Evolutionary conservation across 2,888 invertebrate species (phyloP), one percentile per base, ranked within the genome.

Genomic region (Leptinotarsa juncta): DNA sequence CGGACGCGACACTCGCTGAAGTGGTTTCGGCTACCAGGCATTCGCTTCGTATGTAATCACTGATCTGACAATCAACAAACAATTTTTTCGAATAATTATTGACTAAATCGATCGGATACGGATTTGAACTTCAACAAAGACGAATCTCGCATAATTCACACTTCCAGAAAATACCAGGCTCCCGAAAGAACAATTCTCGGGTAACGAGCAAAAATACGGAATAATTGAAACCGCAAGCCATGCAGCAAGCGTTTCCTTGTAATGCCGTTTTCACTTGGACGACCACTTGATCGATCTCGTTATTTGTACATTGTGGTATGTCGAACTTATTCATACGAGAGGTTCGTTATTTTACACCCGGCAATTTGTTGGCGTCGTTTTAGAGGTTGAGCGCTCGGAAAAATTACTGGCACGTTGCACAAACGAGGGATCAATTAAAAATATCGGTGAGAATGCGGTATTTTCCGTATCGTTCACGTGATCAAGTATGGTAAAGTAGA

Each of bases 331-430:
- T 74, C 76, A 78, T 78, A 73, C 76, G 78, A 80, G 81, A 78
- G 79, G 77, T 80, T 82, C 82, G 81, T 82, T 82, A 82, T 79
- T 82, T 82, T 82, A 81, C 82, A 80, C 82, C 62, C 82, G 79
- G 78, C 77, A 81, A 82, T 82, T 82, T 78, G 78, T 81, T 79
- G 77, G 79, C 73, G 70, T 70, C 75, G 78, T 80, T 80, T 81
- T 76, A 76, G 70, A 57, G 71, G 72, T 74, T 79, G 81, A 81
- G 78, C 73, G 70, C 65, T 23, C 70, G 77, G 79, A 79, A 79
- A 75, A 76, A 77, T 74, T 20, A 62, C 77, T 74, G 75, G 71
- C 79, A 78, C 78, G 78, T 78, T 77, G 75, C 75, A 77, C 76
- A 77, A 79, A 77, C 74, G 76, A 78, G 73, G 73, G 42, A 62